Conservation (phyloP, 2,888 invertebrate genomes). For the Synergus japonicus region DNA sequence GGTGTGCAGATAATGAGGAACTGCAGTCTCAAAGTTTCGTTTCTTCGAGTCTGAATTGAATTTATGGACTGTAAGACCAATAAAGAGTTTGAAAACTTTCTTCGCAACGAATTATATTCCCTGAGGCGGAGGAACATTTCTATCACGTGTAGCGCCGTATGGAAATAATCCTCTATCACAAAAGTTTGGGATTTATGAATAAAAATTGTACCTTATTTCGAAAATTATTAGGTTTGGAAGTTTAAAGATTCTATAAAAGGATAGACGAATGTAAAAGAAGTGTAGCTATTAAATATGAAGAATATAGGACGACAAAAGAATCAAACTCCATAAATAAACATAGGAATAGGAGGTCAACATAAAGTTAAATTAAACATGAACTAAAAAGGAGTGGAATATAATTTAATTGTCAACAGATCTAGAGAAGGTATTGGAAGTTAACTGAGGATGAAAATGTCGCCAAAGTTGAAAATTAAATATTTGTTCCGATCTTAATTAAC, state of each 20-base stretch:
- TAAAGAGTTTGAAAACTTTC: slow-evolving; percentile 34
- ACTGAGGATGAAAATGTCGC: not conserved
- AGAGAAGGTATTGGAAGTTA: not conserved
- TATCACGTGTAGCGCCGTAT: slow-evolving; percentile 10
- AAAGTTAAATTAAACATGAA: not conserved
- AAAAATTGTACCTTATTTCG: not conserved
- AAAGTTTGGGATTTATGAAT: slow-evolving; percentile 23
- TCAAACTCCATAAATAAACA: not conserved
- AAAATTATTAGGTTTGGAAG: not conserved
- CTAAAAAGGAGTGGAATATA: not conserved
- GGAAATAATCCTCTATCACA: slow-evolving; percentile 15
- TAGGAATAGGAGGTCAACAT: not conserved
- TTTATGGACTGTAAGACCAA: slow-evolving; percentile 36
- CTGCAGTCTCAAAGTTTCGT: slow-evolving; percentile 23
- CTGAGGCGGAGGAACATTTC: slow-evolving; percentile 16
- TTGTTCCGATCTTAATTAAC: not conserved
- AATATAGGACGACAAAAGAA: no score
- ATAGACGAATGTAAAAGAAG: not conserved
- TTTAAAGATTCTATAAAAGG: not conserved
- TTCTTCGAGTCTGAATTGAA: slow-evolving; percentile 34
- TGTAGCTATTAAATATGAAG: no score
- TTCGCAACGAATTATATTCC: slow-evolving; percentile 24
- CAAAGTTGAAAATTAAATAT: not conserved
- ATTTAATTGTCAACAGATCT: not conserved
- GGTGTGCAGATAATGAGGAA: slow-evolving; percentile 36